Percentiles rank a stretch among this genome's conserved stretches.
Evolutionary conservation across 1,140 invertebrate species (phyloP).

Genomic region (Magallana gigas): DNA sequence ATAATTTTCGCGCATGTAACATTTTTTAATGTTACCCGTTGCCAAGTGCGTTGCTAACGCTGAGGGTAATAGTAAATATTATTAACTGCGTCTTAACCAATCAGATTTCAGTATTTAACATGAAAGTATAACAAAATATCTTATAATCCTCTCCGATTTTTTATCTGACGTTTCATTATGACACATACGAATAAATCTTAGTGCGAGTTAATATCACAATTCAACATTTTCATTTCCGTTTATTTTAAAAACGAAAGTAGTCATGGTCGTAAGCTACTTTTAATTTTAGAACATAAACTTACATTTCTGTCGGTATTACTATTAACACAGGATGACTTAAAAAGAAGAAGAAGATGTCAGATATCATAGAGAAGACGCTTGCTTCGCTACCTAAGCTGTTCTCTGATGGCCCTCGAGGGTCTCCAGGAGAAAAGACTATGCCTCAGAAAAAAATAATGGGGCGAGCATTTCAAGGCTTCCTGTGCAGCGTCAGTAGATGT

Average conservation of each 20-base stretch:
- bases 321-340: neutral
- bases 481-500: neutral
- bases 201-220: too few species aligned
- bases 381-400: conserved; percentile 58
- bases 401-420: conserved; percentile 50
- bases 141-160: too few species aligned
- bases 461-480: neutral
- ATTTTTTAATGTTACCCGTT: too few species aligned
- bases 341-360: conserved; percentile 56
- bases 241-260: neutral
- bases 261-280: neutral
- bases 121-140: too few species aligned
- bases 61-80: too few species aligned
- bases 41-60: too few species aligned
- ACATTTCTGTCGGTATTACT: neutral
- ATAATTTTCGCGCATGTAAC: too few species aligned
- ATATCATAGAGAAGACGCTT: conserved; percentile 65
- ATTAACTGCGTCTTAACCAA: too few species aligned
- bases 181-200: too few species aligned
- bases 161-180: too few species aligned
- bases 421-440: neutral
- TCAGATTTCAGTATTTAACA: too few species aligned
- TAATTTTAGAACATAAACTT: neutral
- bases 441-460: conserved; percentile 27
- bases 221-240: neutral